A percentile compares a stretch with the other conserved stretches of the same genome.
Evolutionary conservation across 2,797 vertebrate genomes (phyloP).

Genomic region (Phoeniculus purpureus): DNA sequence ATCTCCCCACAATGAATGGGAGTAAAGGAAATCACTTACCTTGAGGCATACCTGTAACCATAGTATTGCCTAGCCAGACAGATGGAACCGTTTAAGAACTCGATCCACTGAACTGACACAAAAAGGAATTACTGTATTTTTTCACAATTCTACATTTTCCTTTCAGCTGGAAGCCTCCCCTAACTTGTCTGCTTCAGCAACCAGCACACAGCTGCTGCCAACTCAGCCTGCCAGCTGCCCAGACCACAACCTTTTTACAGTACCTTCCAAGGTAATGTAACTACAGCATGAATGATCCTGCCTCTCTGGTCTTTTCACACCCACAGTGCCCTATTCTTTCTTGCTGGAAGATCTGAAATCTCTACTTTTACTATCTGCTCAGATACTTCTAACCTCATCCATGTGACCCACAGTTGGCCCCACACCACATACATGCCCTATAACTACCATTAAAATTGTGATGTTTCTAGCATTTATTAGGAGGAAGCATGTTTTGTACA

Average conservation of each 20-base stretch:
- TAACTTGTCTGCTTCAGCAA: not conserved
- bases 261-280: not conserved
- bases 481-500: not conserved
- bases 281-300: not conserved
- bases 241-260: not conserved
- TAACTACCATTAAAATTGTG: not conserved
- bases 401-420: not conserved
- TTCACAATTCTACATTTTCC: not conserved
- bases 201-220: not conserved
- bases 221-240: not conserved
- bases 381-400: not conserved
- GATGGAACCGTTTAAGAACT: not conserved
- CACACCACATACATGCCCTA: rapidly evolving
- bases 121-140: not conserved
- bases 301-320: not conserved
- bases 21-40: not conserved
- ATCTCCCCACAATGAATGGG: not conserved
- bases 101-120: not conserved
- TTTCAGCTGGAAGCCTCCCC: not conserved
- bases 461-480: not conserved
- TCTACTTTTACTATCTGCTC: not conserved
- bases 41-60: not conserved
- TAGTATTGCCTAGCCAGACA: not conserved
- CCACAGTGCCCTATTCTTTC: not conserved
- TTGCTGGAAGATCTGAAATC: not conserved